Evolutionary conservation across 2,797 vertebrate species (phyloP), one percentile per base, ranked within the genome.

Genomic region (Distichodus sexfasciatus): DNA sequence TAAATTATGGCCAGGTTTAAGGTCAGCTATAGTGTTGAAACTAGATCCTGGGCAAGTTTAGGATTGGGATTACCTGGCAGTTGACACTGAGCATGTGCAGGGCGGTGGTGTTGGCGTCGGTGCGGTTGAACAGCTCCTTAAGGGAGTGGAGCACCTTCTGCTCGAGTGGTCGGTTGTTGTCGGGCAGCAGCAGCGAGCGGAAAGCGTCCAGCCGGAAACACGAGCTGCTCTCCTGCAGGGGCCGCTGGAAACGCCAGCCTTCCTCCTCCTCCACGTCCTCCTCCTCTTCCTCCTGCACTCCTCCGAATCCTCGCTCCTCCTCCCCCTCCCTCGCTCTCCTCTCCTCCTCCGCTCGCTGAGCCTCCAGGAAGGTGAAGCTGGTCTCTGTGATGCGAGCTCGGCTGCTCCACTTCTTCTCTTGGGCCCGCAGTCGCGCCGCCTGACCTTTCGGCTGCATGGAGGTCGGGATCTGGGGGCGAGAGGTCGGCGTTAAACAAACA

Each of bases 161-260:
- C 9, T 95, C 92, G 58, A 96, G 84, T 3, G 95, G 93, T 21
- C 89, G 83, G 75, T 96, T 96, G 82, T 91, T 90, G 4, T 90
- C 86, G 0, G 87, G 88, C 76, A 97, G 76, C 48, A 96, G 87
- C 62, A 89, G 68, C 0, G 91, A 95, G 15, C 83, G 55, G 65
- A 92, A 91, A 31, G 69, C 75, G 38, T 85, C 87, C 75, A 90
- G 64, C 66, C 85, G 85, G 75, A 93, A 94, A 41, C 90, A 90
- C 0, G 93, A 91, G 1, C 24, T 74, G 0, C 80, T 77, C 81
- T 94, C 93, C 2, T 87, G 75, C 83, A 90, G 85, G 2, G 94
- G 94, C 40, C 85, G 81, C 48, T 84, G 40, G 66, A 95, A 95
- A 17, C 69, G 76, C 75, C 83, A 82, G 19, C 87, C 83, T 12